A percentile compares a stretch with the other conserved stretches of the same genome.
phyloP scores from a whole-genome alignment of 2,113 vertebrate genomes.

The Callipepla californica region DNA sequence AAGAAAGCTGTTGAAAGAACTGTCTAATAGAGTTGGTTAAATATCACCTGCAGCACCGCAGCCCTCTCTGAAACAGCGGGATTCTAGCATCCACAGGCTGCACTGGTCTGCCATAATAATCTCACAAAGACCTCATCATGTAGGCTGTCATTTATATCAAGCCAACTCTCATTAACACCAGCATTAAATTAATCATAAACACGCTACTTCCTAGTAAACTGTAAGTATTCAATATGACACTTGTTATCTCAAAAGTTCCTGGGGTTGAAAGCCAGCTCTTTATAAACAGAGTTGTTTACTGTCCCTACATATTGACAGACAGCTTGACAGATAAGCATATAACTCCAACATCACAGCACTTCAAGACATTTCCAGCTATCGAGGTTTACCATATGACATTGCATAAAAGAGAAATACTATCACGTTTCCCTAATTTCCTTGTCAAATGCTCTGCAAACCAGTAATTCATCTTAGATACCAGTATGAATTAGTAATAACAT shows the following conservation, averaged over 20 bases:
- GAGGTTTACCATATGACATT: background rate
- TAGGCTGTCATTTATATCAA: background rate
- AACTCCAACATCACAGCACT: background rate
- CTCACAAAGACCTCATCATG: background rate
- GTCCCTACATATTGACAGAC: background rate
- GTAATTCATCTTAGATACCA: background rate
- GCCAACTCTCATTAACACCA: background rate
- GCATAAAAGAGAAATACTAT: background rate
- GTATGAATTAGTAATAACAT: background rate
- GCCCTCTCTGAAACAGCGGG: background rate
- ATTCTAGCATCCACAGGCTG: background rate
- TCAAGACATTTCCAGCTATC: background rate
- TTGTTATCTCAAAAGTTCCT: background rate
- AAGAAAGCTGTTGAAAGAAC: background rate
- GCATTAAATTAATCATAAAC: background rate
- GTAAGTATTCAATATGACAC: background rate
- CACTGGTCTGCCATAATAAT: background rate
- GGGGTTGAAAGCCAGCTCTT: background rate
- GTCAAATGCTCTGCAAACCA: background rate
- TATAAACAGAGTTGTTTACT: accelerated
- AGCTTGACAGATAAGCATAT: background rate
- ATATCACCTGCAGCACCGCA: background rate
- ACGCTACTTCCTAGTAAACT: background rate
- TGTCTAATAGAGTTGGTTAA: background rate
- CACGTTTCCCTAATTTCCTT: background rate